phyloP scores from a whole-genome alignment of 2,888 invertebrate species.

The Chrysomela aeneicollis region DNA sequence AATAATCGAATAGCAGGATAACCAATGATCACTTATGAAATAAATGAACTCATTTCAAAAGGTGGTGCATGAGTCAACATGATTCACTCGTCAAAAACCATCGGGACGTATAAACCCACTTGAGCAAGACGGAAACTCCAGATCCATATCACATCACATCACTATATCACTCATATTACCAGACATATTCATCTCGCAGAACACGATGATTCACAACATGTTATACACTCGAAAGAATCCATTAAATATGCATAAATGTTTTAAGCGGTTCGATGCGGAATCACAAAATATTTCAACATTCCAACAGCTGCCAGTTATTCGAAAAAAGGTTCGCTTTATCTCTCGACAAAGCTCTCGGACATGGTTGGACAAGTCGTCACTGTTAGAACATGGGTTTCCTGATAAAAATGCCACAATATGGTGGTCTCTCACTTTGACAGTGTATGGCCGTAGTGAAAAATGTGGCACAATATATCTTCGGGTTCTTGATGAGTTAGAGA shows the following conservation, averaged over 20 bases:
- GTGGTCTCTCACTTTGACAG: not conserved
- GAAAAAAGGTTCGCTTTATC: constrained; percentile 30
- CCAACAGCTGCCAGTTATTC: constrained; percentile 34
- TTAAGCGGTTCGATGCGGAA: constrained; percentile 23
- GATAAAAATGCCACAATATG: constrained; percentile 30
- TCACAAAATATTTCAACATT: constrained; percentile 27
- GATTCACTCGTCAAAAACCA: not conserved
- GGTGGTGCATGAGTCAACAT: not conserved
- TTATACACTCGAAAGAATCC: constrained; percentile 20
- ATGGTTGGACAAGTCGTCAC: constrained; percentile 38
- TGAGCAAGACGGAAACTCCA: not conserved
- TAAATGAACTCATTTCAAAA: too few species aligned
- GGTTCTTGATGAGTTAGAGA: too few species aligned
- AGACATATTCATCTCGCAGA: constrained; percentile 11
- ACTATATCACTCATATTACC: not conserved
- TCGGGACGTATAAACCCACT: not conserved
- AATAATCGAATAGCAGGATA: too few species aligned
- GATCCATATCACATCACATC: not conserved
- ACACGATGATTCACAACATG: constrained; percentile 24
- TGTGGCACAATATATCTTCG: too few species aligned
- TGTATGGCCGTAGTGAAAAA: not conserved
- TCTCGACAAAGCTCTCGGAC: constrained; percentile 30
- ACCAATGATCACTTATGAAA: too few species aligned
- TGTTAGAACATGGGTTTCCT: constrained; percentile 37
- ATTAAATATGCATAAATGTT: constrained; percentile 28